Conservation (phyloP, 2,888 invertebrate species). For the Blastobasis lacticolella region DNA sequence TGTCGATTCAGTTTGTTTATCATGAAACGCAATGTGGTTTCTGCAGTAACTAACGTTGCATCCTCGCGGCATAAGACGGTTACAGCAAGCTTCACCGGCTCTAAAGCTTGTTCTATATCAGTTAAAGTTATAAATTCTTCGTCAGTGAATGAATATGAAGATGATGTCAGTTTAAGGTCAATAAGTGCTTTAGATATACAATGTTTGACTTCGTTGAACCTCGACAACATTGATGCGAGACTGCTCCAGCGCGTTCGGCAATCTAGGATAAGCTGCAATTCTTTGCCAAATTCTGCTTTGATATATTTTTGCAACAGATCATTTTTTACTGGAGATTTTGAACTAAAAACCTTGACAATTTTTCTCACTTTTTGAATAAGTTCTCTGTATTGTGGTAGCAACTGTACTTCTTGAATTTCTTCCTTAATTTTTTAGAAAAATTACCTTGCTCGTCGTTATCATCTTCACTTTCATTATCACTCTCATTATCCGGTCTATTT, state of each 20-base stretch:
- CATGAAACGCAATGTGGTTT: slow-evolving; percentile 1
- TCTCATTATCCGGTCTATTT: slow-evolving; percentile 1
- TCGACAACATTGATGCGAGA: too few species aligned
- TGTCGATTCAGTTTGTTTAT: too few species aligned
- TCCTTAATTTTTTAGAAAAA: slow-evolving; percentile 5
- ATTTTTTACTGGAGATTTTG: slow-evolving; percentile 9
- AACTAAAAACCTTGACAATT: slow-evolving; percentile 8
- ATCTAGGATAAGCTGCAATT: too few species aligned
- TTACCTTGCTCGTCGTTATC: slow-evolving; percentile 4
- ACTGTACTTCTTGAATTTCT: slow-evolving; percentile 6
- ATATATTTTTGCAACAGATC: slow-evolving; percentile 11
- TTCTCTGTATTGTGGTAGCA: slow-evolving; percentile 5
- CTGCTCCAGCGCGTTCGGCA: too few species aligned
- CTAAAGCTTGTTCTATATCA: background rate
- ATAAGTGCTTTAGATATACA: too few species aligned
- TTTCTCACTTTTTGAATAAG: slow-evolving; percentile 5
- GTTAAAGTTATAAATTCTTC: slow-evolving; percentile 4
- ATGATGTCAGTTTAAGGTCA: too few species aligned
- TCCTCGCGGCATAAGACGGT: slow-evolving; percentile 1
- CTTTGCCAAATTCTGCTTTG: too few species aligned
- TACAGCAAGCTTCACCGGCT: slow-evolving; percentile 1
- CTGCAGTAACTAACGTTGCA: background rate
- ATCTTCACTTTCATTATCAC: slow-evolving; percentile 5
- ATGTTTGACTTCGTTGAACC: too few species aligned
- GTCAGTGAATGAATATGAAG: too few species aligned